Conservation (phyloP, 2,797 vertebrate genomes). For the Crypturellus tataupa region DNA sequence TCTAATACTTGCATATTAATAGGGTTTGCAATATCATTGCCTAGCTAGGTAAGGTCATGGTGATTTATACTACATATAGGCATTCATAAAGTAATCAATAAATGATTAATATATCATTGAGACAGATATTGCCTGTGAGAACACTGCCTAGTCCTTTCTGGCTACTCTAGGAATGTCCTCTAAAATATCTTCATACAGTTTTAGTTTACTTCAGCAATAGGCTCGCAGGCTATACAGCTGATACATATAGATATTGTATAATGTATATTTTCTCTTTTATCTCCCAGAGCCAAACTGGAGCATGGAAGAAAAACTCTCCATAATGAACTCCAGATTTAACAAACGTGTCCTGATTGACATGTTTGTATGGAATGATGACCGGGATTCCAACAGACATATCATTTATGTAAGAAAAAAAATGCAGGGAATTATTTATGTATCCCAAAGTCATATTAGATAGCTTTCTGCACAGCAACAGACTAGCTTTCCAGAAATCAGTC, state of each 20-base stretch:
- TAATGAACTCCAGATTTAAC: conserved; percentile 89
- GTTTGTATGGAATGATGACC: conserved; percentile 95
- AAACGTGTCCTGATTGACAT: conserved; percentile 92
- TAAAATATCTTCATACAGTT: neutral
- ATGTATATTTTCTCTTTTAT: neutral
- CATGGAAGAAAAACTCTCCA: conserved; percentile 90
- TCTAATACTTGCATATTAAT: neutral
- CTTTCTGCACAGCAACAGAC: neutral
- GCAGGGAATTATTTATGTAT: neutral
- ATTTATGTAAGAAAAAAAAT: conserved; percentile 87
- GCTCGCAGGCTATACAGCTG: neutral
- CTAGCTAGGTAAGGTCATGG: neutral
- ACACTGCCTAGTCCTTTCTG: neutral
- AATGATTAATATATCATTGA: neutral
- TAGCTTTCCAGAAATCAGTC: neutral
- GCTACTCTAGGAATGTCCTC: neutral
- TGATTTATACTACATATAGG: neutral
- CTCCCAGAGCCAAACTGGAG: conserved; percentile 88
- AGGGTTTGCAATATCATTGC: neutral
- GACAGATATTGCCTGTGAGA: neutral
- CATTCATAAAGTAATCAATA: neutral
- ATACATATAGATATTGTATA: neutral
- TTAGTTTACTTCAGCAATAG: neutral
- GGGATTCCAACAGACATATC: conserved; percentile 91
- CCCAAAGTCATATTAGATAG: neutral